Evolutionary conservation across 2,797 vertebrate genomes (phyloP), one percentile per base, ranked within the genome.

Genomic region (Dryobates pubescens): DNA sequence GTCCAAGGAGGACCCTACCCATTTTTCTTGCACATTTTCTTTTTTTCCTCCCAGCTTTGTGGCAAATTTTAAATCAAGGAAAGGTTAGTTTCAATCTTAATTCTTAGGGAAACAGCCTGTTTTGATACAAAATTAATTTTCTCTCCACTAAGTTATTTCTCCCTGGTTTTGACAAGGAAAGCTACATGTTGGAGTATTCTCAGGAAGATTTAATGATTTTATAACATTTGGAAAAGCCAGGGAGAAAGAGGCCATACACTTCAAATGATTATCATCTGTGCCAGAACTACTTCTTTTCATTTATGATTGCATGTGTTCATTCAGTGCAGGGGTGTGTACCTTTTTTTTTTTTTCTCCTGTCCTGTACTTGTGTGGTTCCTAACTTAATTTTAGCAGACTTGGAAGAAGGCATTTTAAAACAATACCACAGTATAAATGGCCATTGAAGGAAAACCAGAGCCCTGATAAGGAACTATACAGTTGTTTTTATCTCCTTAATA

Each of bases 1-100:
- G 96, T 96, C 97, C 98, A 98, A 96, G 93, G 96, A 97, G 95
- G 97, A 97, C 95, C 88, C 92, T 97, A 92, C 95, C 95, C 89
- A 92, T 93, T 97, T 97, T 97, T 95, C 89, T 91, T 92, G 72
- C 82, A 92, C 83, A 90, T 95, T 97, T 95, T 89, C 69, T 75
- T 82, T 80, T 92, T 84, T 74, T 18, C 88, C 89, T 91, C 69
- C 27, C 71, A 74, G 77, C 97, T 95, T 94, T 95, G 88, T 96
- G 94, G 92, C 78, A 96, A 96, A 95, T 97, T 97, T 96, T 96
- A 96, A 97, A 92, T 96, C 95, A 94, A 68, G 58, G 30, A 70
- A 92, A 96, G 93, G 76, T 94, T 94, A 84, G 51, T 91, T 94
- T 94, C 92, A 91, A 68, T 32, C n/a, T 72, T 56, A 80, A 91